Percentiles rank a stretch among this genome's conserved stretches.
phyloP scores from a whole-genome alignment of 2,113 vertebrate genomes.

The Gallinago media region DNA sequence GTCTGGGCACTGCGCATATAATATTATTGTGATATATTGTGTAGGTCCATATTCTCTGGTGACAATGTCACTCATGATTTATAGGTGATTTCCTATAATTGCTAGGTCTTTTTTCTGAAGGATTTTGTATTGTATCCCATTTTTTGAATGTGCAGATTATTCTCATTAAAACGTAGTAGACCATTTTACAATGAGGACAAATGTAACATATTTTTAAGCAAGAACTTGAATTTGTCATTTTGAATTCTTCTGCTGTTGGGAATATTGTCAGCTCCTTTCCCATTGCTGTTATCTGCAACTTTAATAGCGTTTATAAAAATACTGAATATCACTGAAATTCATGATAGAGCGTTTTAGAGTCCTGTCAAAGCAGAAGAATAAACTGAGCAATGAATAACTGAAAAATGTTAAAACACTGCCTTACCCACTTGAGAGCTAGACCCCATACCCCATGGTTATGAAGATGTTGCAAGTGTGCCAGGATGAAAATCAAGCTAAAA shows the following conservation, averaged over 20 bases:
- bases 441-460: background rate
- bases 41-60: background rate
- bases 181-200: background rate
- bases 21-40: background rate
- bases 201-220: background rate
- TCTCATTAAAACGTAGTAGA: background rate
- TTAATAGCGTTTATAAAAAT: background rate
- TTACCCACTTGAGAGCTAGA: background rate
- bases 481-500: background rate
- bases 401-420: background rate
- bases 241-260: background rate
- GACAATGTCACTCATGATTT: background rate
- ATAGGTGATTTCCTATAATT: background rate
- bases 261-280: background rate
- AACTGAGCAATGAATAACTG: background rate
- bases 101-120: background rate
- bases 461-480: background rate
- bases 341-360: background rate
- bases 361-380: background rate
- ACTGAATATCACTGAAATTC: background rate
- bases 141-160: background rate
- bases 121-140: background rate
- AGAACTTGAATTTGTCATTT: background rate
- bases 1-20: background rate
- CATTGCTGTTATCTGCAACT: background rate